Percentiles rank a stretch among this genome's conserved stretches.
phyloP scores from a whole-genome alignment of 30 jellyfish, hydroid and myxozoan genomes.

The Morbakka virulenta region DNA sequence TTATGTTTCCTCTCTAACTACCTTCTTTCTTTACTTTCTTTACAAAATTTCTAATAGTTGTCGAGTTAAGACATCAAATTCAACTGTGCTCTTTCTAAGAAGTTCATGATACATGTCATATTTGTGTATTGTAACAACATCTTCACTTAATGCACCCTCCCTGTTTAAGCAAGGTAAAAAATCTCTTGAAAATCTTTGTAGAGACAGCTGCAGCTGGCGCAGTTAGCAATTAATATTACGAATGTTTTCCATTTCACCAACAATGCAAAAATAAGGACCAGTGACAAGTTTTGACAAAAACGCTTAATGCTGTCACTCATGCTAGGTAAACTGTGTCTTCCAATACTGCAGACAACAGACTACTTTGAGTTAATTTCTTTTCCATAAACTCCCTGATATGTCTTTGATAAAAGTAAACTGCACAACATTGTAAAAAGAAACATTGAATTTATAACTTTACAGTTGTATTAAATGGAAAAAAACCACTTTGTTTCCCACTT shows the following conservation, averaged over 20 bases:
- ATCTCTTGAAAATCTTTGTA: neutral
- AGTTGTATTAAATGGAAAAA: neutral
- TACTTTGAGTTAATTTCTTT: neutral
- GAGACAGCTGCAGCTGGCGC: neutral
- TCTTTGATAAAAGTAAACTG: conserved; percentile 2
- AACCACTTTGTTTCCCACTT: neutral
- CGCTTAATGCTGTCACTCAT: conserved; percentile 13
- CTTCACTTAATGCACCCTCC: conserved; percentile 10
- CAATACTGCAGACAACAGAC: conserved; percentile 19
- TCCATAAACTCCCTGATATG: conserved; percentile 5
- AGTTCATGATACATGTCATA: neutral
- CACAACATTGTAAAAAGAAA: conserved; percentile 19
- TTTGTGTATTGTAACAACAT: neutral
- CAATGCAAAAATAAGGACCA: conserved; percentile 14
- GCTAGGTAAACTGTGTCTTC: conserved; percentile 19
- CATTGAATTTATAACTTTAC: conserved; percentile 24
- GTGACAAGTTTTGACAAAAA: conserved; percentile 3
- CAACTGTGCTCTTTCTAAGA: conserved; percentile 18
- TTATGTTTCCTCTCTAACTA: conserved; percentile 53
- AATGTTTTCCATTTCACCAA: neutral
- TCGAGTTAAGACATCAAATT: conserved; percentile 21
- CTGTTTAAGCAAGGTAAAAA: neutral
- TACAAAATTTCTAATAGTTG: conserved; percentile 42
- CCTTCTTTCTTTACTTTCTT: too few relatives aligned
- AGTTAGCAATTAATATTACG: conserved; percentile 18